Base-by-base conservation (phyloP, 2,888 invertebrate genomes). In the Diloba caeruleocephala region DNA sequence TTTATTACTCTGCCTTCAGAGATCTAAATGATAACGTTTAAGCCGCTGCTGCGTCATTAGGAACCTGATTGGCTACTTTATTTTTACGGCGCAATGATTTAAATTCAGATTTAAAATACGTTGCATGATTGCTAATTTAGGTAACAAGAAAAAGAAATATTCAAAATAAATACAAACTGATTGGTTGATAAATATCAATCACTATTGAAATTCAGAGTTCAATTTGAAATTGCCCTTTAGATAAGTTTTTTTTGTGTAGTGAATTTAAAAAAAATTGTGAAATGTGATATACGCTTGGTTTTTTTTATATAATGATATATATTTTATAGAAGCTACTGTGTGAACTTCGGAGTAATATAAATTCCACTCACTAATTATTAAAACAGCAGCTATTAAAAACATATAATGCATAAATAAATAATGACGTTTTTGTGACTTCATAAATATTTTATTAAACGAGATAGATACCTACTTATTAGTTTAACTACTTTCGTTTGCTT, bases 1-100 rank as follows among this genome's bases (percentile, higher is more conserved):
- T 70, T 69, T 72, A 71, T 72, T 64, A 54, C 62, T n/a, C n/a
- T n/a, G n/a, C n/a, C n/a, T 60, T 54, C 38, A 53, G 38, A 64
- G 73, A 71, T 70, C 53, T 42, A 56, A 66, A 50, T 61, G 71
- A 71, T 72, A 72, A 54, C 53, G 51, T 39, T 55, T 46, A 52
- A 55, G 51, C 37, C 46, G 58, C 52, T 38, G 33, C 34, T n/a
- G n/a, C 48, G 55, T 69, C 68, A 69, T 71, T 70, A 69, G 33
- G 33, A 34, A 23, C 46, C 46, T 56, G 66, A 72, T 61, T 52
- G 63, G 53, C n/a, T 55, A 46, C 51, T 72, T 71, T 14, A 56
- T 25, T 61, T 63, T 66, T 52, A 69, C 46, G 45, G 25, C 33
- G 17, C 17, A 36, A 43, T 52, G 37, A 67, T 67, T 62, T 34